Evolutionary conservation across 2,888 invertebrate genomes (phyloP), one percentile per base, ranked within the genome.

Genomic region (Ennomos fuscantarius): DNA sequence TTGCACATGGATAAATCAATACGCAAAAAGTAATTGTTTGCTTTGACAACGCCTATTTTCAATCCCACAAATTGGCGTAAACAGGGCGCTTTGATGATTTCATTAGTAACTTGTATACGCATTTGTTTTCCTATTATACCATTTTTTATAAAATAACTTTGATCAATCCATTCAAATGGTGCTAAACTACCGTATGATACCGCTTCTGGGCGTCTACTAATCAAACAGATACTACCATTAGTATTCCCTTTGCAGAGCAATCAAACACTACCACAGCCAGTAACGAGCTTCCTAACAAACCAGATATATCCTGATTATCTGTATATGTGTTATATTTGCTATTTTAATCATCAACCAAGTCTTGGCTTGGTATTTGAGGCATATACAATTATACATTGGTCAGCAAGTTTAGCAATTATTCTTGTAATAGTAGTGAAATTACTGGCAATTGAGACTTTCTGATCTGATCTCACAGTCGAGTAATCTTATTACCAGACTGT

Each of bases 211-310:
- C 47, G 45, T 37, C 44, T 52, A 48, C 54, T 74, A 73, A 71
- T 72, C 72, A 70, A 62, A 66, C 69, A 68, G 60, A 65, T 65
- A 67, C 62, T 60, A 64, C 63, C 73, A 79, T 79, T 78, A 79
- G 73, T 75, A 77, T 77, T 79, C 78, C 70, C 68, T 65, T 72
- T 72, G 72, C 75, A 70, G 62, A 66, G 73, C 74, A 76, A 81
- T 82, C 78, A 78, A 78, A 78, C 72, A 66, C 69, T 69, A 66
- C 68, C 69, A 61, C 68, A 65, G 59, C 46, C 49, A 58, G 70
- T 78, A 77, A 78, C 76, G 74, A 81, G 75, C 66, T 72, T 62
- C 69, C 66, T 68, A 65, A 66, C 69, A 67, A 74, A 71, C 72
- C 24, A 24, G 24, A 24, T 47, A 41, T 60, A 51, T 53, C 46